Percentiles rank a stretch among this genome's conserved stretches.
These are phyloP conservation scores for Puma concolor DNA, from an alignment of 2,113 vertebrate species.

Conservation along the genomic window DNA sequence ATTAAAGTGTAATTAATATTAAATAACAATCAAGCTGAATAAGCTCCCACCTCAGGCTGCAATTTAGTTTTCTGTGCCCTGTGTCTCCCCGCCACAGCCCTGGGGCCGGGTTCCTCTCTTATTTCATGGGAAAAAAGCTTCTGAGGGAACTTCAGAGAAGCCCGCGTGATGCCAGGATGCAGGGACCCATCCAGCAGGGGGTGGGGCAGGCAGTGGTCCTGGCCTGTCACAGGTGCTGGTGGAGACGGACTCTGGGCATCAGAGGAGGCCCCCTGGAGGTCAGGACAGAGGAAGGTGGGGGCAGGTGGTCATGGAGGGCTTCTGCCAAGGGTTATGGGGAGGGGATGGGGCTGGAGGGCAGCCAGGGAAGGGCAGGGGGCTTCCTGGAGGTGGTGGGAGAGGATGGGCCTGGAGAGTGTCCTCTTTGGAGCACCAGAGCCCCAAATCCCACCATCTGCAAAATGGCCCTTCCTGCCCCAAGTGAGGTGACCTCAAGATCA, in stretches of 20 bases:
- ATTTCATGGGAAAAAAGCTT: neutral
- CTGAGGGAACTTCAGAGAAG: neutral
- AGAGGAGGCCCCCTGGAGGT: neutral
- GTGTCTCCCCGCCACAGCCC: accelerated
- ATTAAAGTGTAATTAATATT: neutral
- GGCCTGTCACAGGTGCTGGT: accelerated
- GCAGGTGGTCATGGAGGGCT: neutral
- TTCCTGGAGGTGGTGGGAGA: neutral
- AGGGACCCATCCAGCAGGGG: accelerated
- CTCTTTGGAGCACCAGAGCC: neutral
- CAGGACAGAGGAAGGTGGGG: neutral
- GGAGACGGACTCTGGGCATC: neutral
- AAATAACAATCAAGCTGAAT: neutral
- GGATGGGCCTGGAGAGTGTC: neutral
- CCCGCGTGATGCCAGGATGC: too few species aligned
- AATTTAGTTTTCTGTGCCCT: accelerated
- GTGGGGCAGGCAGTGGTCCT: accelerated
- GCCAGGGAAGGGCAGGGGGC: too few species aligned
- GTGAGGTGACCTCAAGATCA: accelerated
- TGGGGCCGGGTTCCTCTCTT: neutral
- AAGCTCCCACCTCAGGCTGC: neutral
- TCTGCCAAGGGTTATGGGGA: neutral
- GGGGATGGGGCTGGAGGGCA: neutral
- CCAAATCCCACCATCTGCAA: neutral
- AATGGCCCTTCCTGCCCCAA: neutral